These are phyloP conservation scores for Epizoanthus stellaris DNA, from an alignment of 92 coral and sea anemone genomes.

Conservation along the genomic window DNA sequence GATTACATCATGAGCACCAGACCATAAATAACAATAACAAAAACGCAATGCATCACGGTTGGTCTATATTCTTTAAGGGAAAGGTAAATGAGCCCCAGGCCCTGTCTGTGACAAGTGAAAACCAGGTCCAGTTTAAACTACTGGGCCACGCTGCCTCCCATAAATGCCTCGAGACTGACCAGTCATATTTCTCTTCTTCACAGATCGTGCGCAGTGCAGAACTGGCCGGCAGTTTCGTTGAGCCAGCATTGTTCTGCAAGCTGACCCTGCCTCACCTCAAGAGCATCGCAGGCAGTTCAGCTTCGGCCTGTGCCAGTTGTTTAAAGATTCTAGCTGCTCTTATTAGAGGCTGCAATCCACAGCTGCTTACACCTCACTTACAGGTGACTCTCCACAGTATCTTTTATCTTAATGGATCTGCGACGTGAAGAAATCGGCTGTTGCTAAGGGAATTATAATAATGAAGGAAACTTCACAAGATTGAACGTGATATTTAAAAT, in stretches of 20 bases:
- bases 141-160: no score
- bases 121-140: no score
- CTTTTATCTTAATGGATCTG: no score
- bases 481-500: no score
- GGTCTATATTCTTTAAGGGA: no score
- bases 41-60: no score
- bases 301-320: slow-evolving; percentile 78
- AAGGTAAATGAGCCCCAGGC: no score
- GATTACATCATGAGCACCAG: no score
- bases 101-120: no score
- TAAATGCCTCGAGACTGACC: neutral
- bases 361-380: slow-evolving; percentile 75
- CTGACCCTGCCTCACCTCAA: slow-evolving; percentile 88
- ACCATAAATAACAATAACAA: no score
- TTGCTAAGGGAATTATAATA: neutral
- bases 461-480: neutral
- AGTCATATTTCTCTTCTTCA: neutral
- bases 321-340: slow-evolving; percentile 83
- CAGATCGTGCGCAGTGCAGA: slow-evolving; percentile 88
- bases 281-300: slow-evolving; percentile 74
- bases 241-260: slow-evolving; percentile 91
- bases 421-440: neutral
- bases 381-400: slow-evolving; percentile 57
- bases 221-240: slow-evolving; percentile 92
- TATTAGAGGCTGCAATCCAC: slow-evolving; percentile 75